Percentiles rank a stretch among this genome's conserved stretches.
Evolutionary conservation across 2,113 vertebrate genomes (phyloP).

Genomic region (Pagrus major): DNA sequence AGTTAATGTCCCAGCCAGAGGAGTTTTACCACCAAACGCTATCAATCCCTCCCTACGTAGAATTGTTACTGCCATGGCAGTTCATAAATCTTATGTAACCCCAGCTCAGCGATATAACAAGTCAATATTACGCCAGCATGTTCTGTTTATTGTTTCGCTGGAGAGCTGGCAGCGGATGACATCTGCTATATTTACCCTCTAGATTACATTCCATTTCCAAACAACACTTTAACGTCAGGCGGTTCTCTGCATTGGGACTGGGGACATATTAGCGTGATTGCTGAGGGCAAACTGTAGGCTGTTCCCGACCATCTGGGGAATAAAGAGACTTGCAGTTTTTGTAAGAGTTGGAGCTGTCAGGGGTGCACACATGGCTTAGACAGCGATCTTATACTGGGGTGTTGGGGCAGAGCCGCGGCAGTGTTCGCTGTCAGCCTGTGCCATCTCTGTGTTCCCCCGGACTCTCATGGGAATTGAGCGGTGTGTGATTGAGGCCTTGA

Average conservation of each 20-base stretch:
- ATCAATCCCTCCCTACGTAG: slow-evolving; percentile 72
- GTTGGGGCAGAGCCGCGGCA: slow-evolving; percentile 56
- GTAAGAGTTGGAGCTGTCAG: slow-evolving; percentile 64
- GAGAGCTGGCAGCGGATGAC: slow-evolving; percentile 67
- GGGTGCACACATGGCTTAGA: slow-evolving; percentile 54
- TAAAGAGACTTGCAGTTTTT: slow-evolving; percentile 66
- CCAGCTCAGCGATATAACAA: slow-evolving; percentile 72
- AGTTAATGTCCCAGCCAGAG: slow-evolving; percentile 78
- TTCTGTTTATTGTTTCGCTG: slow-evolving; percentile 71
- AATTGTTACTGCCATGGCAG: slow-evolving; percentile 68
- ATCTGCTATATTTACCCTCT: slow-evolving; percentile 76
- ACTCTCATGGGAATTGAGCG: slow-evolving; percentile 62
- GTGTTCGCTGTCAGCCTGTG: slow-evolving; percentile 69
- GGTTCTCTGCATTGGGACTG: slow-evolving; percentile 34
- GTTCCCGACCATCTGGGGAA: slow-evolving; percentile 55
- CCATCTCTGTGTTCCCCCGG: slow-evolving; percentile 56
- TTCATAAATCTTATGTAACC: slow-evolving; percentile 79
- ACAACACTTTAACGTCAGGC: slow-evolving; percentile 60
- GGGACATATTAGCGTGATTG: slow-evolving; percentile 71
- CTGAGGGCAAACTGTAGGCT: slow-evolving; percentile 63
- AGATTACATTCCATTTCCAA: slow-evolving; percentile 67
- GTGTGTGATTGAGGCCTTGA: slow-evolving; percentile 76
- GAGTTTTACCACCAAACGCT: slow-evolving; percentile 69
- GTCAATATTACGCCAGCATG: slow-evolving; percentile 52
- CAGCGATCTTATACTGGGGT: slow-evolving; percentile 67